These are phyloP conservation scores for Porites lutea DNA, from an alignment of 64 coral and sea anemone species.

Conservation along the genomic window DNA sequence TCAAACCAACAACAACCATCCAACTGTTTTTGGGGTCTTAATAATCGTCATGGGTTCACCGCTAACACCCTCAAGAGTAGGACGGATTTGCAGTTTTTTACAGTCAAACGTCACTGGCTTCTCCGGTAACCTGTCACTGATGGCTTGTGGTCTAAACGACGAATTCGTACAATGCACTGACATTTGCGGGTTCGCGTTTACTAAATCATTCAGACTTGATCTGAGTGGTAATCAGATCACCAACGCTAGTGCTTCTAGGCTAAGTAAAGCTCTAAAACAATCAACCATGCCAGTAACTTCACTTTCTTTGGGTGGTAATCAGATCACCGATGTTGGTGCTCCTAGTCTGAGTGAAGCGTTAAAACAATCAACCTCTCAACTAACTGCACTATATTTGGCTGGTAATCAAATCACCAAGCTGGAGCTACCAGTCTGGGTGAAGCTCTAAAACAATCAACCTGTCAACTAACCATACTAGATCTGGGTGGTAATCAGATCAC, in stretches of 20 bases:
- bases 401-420: background rate
- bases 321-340: background rate
- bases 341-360: background rate
- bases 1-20: background rate
- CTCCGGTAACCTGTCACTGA: background rate
- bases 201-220: background rate
- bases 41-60: background rate
- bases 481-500: background rate
- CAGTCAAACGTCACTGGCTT: background rate
- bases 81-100: background rate
- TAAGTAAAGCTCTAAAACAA: no score
- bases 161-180: background rate
- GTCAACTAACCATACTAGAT: background rate
- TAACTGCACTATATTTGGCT: background rate
- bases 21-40: background rate
- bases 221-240: background rate
- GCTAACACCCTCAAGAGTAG: background rate
- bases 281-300: no score
- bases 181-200: background rate
- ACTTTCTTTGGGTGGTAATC: background rate
- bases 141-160: background rate
- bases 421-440: background rate
- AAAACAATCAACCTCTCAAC: background rate
- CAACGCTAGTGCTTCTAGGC: no score
- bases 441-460: background rate